These are phyloP conservation scores for Eulimnadia texana DNA, from an alignment of 1,140 invertebrate genomes.

Conservation along the genomic window DNA sequence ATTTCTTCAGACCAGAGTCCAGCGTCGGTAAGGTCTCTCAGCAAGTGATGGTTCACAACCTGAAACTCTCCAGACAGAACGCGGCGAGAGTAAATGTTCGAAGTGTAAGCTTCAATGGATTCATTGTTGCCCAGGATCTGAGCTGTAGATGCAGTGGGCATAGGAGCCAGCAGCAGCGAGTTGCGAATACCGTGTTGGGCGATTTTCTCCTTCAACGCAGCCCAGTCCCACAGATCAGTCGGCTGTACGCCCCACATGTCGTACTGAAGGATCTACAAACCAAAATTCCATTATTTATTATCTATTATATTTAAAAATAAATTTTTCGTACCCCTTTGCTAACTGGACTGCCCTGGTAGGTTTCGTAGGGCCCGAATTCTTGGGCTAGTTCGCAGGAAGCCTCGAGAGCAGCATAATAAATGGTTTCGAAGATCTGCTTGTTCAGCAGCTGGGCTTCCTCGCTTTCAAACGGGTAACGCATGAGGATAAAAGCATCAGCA, in stretches of 20 bases:
- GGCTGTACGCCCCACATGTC: constrained; percentile 96
- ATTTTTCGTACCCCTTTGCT: constrained; percentile 62
- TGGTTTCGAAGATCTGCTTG: constrained; percentile 93
- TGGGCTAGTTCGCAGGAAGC: constrained; percentile 91
- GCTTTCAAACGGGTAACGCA: constrained; percentile 85
- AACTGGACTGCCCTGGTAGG: constrained; percentile 77
- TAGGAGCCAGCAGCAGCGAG: constrained; percentile 86
- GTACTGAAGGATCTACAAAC: constrained; percentile 69
- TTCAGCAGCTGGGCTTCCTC: constrained; percentile 75
- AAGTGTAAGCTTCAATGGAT: constrained; percentile 95
- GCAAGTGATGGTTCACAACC: constrained; percentile 90
- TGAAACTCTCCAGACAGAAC: constrained; percentile 82
- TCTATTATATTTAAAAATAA: not conserved
- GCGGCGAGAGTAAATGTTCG: constrained; percentile 87
- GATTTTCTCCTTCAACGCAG: constrained; percentile 66
- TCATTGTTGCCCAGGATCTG: constrained; percentile 99
- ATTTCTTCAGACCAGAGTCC: constrained; percentile 92
- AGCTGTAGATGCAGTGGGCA: constrained; percentile 98
- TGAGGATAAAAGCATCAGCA: constrained; percentile 89
- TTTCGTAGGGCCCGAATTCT: constrained; percentile 72
- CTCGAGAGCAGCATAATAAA: constrained; percentile 94
- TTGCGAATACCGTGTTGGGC: constrained; percentile 83
- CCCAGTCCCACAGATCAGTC: constrained; percentile 82
- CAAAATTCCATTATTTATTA: constrained; percentile 17
- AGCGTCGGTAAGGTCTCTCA: constrained; percentile 80